Base-by-base conservation (phyloP, 53 echinoderm and acorn worm genomes). In the Echinarachnius parma region DNA sequence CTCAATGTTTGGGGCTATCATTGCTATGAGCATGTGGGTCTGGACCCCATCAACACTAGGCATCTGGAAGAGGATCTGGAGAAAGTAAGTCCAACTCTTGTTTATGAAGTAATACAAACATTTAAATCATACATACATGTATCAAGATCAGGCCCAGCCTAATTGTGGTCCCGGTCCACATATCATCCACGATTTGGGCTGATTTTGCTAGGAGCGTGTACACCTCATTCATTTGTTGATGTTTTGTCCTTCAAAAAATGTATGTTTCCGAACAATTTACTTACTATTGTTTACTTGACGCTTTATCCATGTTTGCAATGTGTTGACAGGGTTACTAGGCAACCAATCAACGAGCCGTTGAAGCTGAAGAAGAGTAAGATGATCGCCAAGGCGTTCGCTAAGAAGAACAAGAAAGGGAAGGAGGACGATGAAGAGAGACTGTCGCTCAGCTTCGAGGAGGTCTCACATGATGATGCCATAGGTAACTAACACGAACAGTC, bases 341-440 rank as follows among this genome's bases (percentile, higher is more conserved):
- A 96, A 28, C 91, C 96, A 22, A 88, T 96, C 72, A 96, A 96
- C 35, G 96, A 96, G 35, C 96, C 96, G 15, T 61, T 82, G 49
- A 84, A 72, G 44, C 28, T 96, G 30, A 87, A 90, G 77, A 96
- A 96, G 77, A 91, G 96, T 44, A 72, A 78, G 26, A 96, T 96
- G 96, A 96, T 96, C 27, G 96, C 96, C 75, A 96, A 96, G 74
- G 96, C 96, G 28, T 96, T 91, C 59, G 96, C 91, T 50, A 96
- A 82, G 79, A 91, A 87, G 79, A 62, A 39, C 31, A 68, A 82
- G 4, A 82, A 57, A n/a, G 82, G 77, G 23, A 25, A 48, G 28
- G 86, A 89, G 0, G 75, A 81, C 30, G 79, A 90, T 53, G 75
- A 69, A 1, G 87, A 91, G n/a, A 62, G 79, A 5, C 61, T 91